Evolutionary conservation across 92 coral and sea anemone genomes (phyloP).

Genomic region (Epizoanthus illoricatus): DNA sequence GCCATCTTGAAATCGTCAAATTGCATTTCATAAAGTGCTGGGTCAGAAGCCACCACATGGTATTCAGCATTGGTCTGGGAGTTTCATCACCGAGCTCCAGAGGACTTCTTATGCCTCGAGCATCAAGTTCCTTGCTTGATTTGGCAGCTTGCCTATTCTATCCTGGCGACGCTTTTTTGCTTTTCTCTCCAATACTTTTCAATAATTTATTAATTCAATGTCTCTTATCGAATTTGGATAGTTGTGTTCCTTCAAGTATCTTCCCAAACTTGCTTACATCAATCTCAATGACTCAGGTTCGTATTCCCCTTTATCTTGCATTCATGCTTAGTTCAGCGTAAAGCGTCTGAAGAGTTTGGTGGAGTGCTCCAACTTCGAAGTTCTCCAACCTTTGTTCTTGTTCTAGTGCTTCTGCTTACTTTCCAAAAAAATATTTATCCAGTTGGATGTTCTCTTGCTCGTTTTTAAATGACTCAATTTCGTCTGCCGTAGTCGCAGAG

Average conservation of each 20-base stretch:
- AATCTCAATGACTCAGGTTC: conserved; percentile 37
- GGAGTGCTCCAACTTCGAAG: conserved; percentile 29
- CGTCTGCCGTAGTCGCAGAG: conserved; percentile 17
- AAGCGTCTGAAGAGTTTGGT: conserved; percentile 39
- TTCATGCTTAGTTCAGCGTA: conserved; percentile 41
- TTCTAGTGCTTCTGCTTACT: conserved; percentile 37
- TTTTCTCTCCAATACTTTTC: conserved; percentile 8
- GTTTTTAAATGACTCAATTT: conserved; percentile 24
- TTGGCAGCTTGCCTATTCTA: conserved; percentile 33
- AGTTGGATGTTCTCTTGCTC: conserved; percentile 24
- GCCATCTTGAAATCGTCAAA: conserved; percentile 13
- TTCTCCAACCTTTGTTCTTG: conserved; percentile 1
- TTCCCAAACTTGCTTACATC: conserved; percentile 30
- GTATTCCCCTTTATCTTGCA: conserved; percentile 30
- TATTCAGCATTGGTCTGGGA: conserved; percentile 23
- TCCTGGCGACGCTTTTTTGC: conserved; percentile 18
- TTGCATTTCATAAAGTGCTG: conserved; percentile 37
- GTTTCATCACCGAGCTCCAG: conserved; percentile 36
- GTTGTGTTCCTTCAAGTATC: conserved; percentile 6
- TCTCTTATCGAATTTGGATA: conserved; percentile 7
- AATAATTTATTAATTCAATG: not conserved
- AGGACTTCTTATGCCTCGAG: conserved; percentile 40
- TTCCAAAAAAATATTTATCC: conserved; percentile 32
- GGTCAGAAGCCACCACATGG: conserved; percentile 41
- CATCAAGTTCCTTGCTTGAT: conserved; percentile 22